Evolutionary conservation across 2,113 vertebrate genomes (phyloP), one percentile per base, ranked within the genome.

Genomic region (Himantopus leucocephalus): DNA sequence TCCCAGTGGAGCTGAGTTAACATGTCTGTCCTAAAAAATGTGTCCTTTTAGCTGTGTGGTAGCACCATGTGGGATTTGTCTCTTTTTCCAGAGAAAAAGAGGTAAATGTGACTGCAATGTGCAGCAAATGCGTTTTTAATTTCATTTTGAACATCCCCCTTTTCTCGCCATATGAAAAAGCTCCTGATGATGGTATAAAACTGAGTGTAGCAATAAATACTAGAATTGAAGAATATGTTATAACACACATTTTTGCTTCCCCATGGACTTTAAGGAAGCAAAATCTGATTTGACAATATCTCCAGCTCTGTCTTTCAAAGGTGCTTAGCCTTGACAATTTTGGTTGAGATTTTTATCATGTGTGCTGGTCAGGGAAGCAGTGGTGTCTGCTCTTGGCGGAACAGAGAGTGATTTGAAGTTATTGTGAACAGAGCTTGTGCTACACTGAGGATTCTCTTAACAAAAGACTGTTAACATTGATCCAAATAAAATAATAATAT

Each of bases 401-500:
- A 87, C 19, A 75, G 64, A 85, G 52, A 82, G 32, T 78, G 48
- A 97, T 94, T 79, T 95, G 71, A 88, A 95, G 63, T 92, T 86
- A 89, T 34, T 87, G 77, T 48, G 55, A 96, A 50, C 45, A 88
- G 41, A 89, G 41, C 76, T 91, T n/a, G 7, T 83, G 68, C 76
- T 95, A 80, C 47, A 70, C 30, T 72, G 92, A 95, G 75, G 89
- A 95, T 97, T 96, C 77, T 88, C 45, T 93, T 96, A 92, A 88
- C 56, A 68, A 96, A 97, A 96, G 66, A 82, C 74, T 94, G 92
- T 88, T 97, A 89, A 94, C 94, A 98, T 95, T 89, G 95, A 98
- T 97, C 96, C 93, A 96, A 92, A 96, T 94, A 92, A 94, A 94
- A 96, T 86, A 97, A 97, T 97, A 97, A 93, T 96, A 94, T 95